Evolutionary conservation across 2,797 vertebrate genomes (phyloP), one percentile per base, ranked within the genome.

Genomic region (Darevskia mixta): DNA sequence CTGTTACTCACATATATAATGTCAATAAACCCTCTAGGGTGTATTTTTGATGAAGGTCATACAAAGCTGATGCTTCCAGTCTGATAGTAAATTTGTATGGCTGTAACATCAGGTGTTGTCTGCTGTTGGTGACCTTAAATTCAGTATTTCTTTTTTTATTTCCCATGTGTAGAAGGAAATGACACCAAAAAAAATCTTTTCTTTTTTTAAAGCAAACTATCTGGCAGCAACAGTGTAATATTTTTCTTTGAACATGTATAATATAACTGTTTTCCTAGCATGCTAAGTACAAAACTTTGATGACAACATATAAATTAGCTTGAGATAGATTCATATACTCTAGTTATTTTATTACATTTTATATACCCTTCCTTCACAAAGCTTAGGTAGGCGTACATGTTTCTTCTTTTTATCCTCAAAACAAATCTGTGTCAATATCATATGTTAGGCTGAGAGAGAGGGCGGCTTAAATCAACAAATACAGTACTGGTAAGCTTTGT

Each of bases 11-110:
- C 18, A 1, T 77, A 72, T 43, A 90, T 89, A 90, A 88, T 90
- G 87, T 83, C 88, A 93, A 77, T 87, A 96, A 96, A 94, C 73
- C 86, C 66, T 91, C 35, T 87, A 90, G 88, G 79, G 77, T 91
- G 88, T 91, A 91, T 93, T 92, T 93, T 93, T 80, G 82, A 80
- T 86, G 91, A 95, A 93, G 86, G 86, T 93, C 69, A 29, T 82
- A 66, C 64, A 87, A 69, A 89, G 87, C 76, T 93, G 87, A 92
- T 35, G 7, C 38, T 92, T 87, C 45, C 49, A 86, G 49, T 35
- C 58, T 90, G 43, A 87, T 90, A 82, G 87, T 89, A 94, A 94
- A 91, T 85, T 89, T 93, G 55, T 90, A 92, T 88, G 69, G 90
- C 87, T 89, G 38, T 91, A 94, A 23, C 88, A 89, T 93, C 29